A percentile compares a stretch with the other conserved stretches of the same genome.
Conservation (phyloP, 1,140 invertebrate genomes). For the Dolichoris vasculosae region DNA sequence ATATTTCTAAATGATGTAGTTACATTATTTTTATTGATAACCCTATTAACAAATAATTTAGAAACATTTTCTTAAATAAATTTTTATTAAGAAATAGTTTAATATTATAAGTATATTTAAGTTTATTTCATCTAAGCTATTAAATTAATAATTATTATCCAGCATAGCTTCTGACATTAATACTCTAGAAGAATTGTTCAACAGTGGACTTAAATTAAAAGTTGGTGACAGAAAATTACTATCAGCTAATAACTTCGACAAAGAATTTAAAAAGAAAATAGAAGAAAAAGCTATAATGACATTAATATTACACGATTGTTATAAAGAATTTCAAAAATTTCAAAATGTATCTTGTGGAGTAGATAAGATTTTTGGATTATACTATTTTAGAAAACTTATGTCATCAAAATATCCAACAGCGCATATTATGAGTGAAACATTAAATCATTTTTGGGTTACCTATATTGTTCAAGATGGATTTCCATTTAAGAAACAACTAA, state of each 20-base stretch:
- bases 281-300: background rate
- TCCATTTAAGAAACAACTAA: background rate
- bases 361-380: conserved; percentile 15
- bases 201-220: background rate
- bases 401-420: background rate
- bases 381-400: conserved; percentile 17
- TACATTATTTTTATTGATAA: background rate
- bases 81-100: too few species aligned
- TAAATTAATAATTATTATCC: background rate
- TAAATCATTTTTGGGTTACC: conserved; percentile 14
- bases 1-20: background rate
- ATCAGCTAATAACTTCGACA: background rate
- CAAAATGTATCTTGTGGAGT: conserved; percentile 13
- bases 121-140: background rate
- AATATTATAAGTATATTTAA: too few species aligned
- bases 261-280: background rate
- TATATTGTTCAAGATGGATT: conserved; percentile 20
- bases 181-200: conserved; percentile 1
- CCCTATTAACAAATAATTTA: background rate
- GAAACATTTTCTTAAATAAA: background rate
- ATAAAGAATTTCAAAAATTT: background rate
- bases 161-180: background rate
- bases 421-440: background rate
- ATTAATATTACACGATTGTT: conserved; percentile 10
- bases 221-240: background rate